Percentiles rank a stretch among this genome's conserved stretches.
phyloP scores from a whole-genome alignment of 2,113 vertebrate genomes.

The Capreolus pygargus region DNA sequence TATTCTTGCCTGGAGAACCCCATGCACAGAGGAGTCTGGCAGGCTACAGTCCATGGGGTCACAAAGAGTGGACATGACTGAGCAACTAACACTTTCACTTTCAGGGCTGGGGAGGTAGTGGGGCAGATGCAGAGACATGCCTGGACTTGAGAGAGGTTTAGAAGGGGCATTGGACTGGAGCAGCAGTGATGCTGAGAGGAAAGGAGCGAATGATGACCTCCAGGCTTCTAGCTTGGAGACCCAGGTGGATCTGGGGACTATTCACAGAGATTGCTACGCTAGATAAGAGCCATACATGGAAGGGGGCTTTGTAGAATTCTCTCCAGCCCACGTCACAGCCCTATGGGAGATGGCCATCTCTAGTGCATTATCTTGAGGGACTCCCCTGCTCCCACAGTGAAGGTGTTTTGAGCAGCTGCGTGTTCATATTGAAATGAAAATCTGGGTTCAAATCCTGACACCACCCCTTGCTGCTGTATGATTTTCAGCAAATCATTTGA shows the following conservation, averaged over 20 bases:
- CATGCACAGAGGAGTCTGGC: not conserved
- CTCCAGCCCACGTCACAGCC: not conserved
- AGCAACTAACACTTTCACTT: not conserved
- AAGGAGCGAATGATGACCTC: not conserved
- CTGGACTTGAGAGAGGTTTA: not conserved
- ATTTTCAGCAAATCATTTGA: not conserved
- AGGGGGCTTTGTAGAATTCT: not conserved
- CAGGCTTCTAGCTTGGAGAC: not conserved
- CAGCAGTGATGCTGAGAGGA: not conserved
- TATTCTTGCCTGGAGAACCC: not conserved
- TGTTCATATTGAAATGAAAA: not conserved
- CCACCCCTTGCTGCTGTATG: not conserved
- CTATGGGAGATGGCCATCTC: not conserved
- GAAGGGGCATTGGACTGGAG: not conserved
- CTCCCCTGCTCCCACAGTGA: not conserved
- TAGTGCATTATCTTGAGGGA: rapidly evolving
- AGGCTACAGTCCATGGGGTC: not conserved
- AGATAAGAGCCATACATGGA: rapidly evolving
- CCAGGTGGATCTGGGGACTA: not conserved
- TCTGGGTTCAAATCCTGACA: not conserved
- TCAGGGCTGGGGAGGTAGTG: not conserved
- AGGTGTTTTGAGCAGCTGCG: not conserved
- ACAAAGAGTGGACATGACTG: not conserved
- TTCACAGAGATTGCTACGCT: rapidly evolving
- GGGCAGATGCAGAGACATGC: not conserved